phyloP scores from a whole-genome alignment of 2,113 vertebrate species.

The Protomyctophum bolini region DNA sequence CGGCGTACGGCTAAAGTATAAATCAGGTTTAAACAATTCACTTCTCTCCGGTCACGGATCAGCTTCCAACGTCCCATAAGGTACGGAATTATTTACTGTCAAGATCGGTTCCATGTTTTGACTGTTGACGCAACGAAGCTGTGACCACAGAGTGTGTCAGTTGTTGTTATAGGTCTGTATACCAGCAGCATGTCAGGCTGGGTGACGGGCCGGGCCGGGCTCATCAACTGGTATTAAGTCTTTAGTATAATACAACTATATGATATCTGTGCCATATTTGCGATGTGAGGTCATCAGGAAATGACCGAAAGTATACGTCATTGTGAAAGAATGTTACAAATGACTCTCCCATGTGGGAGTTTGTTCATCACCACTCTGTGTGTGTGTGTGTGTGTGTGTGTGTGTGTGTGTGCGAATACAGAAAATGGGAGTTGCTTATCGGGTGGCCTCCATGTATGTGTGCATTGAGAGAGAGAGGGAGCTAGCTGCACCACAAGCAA shows the following conservation, averaged over 20 bases:
- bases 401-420: neutral
- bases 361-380: constrained; percentile 4
- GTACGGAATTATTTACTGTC: constrained; percentile 55
- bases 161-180: too few species aligned
- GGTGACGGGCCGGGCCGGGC: too few species aligned
- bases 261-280: constrained; percentile 55
- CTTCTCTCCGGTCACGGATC: constrained; percentile 11
- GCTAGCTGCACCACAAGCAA: constrained; percentile 39
- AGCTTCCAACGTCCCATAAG: constrained; percentile 31
- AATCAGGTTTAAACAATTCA: constrained; percentile 3
- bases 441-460: neutral
- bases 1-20: too few species aligned
- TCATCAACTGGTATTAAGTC: constrained; percentile 42
- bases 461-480: constrained; percentile 28
- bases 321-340: constrained; percentile 35
- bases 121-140: constrained; percentile 50
- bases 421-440: neutral
- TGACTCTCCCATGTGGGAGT: constrained; percentile 32
- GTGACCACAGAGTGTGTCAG: constrained; percentile 59
- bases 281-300: constrained; percentile 47
- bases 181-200: constrained; percentile 33
- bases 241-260: constrained; percentile 39
- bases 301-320: constrained; percentile 42
- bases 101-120: constrained; percentile 47
- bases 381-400: neutral